A percentile compares a stretch with the other conserved stretches of the same genome.
Evolutionary conservation across 2,888 invertebrate genomes (phyloP).

Genomic region (Norana najaformis): DNA sequence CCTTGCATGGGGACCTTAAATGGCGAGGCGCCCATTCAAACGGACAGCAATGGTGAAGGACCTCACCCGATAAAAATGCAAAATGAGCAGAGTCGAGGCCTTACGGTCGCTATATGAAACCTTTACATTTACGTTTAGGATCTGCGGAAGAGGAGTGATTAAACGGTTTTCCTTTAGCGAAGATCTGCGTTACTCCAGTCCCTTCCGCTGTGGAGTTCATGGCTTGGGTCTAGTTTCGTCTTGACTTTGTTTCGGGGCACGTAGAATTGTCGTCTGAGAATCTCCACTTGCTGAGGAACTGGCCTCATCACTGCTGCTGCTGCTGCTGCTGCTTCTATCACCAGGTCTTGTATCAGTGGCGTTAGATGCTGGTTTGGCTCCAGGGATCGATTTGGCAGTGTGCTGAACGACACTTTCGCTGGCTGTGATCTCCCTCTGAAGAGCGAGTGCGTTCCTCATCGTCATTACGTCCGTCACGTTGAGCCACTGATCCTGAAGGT

Average conservation of each 20-base stretch:
- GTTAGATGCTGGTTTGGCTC: background rate
- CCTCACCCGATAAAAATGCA: no score
- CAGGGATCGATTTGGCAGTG: background rate
- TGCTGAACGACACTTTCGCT: background rate
- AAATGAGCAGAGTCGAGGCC: no score
- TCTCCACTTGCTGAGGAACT: background rate
- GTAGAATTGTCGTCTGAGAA: constrained; percentile 7
- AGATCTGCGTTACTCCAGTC: no score
- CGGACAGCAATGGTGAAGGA: no score
- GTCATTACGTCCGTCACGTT: background rate
- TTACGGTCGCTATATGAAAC: no score
- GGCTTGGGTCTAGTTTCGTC: no score
- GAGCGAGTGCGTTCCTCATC: background rate
- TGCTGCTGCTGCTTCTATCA: background rate
- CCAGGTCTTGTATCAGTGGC: background rate
- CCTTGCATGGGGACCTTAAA: no score
- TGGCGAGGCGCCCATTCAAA: no score
- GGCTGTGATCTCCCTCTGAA: background rate
- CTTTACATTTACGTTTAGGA: no score
- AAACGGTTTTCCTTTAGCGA: no score
- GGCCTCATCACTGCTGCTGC: background rate
- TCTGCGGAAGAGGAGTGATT: no score
- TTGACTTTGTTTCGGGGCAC: background rate
- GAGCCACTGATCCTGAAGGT: constrained; percentile 23
- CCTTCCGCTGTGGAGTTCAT: no score